These are phyloP conservation scores for Machaerirhynchus nigripectus DNA, from an alignment of 2,113 vertebrate genomes.

Conservation along the genomic window DNA sequence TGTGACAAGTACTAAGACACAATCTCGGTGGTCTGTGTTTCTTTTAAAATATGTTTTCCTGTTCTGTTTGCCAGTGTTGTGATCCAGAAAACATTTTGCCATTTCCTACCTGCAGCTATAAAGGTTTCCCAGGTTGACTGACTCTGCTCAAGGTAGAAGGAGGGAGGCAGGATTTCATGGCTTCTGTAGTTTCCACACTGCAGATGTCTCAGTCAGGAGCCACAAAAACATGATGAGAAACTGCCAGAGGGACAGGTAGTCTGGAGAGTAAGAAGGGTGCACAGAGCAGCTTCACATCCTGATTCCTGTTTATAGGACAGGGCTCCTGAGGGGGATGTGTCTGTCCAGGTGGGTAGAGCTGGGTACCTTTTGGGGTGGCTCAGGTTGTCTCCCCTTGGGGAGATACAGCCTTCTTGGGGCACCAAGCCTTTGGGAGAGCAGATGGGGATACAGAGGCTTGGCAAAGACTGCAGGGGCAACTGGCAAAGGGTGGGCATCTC, in stretches of 20 bases:
- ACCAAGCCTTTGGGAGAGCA: not conserved
- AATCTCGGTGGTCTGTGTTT: not conserved
- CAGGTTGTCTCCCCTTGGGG: rapidly evolving
- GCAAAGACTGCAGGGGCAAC: not conserved
- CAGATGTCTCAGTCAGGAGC: not conserved
- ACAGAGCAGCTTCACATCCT: not conserved
- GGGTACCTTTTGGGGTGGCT: rapidly evolving
- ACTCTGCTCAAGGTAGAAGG: rapidly evolving
- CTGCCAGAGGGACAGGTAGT: not conserved
- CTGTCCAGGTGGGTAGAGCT: not conserved
- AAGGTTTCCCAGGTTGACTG: not conserved
- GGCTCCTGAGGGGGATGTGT: not conserved
- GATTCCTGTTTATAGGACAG: not conserved
- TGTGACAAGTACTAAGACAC: not conserved
- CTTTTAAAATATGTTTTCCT: not conserved
- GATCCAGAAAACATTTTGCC: not conserved
- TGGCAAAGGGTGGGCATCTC: not conserved
- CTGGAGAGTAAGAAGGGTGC: not conserved
- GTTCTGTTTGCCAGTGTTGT: not conserved
- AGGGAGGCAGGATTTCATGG: not conserved
- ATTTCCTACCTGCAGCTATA: not conserved
- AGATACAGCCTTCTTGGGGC: not conserved
- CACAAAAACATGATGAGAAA: not conserved
- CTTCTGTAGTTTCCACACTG: not conserved
- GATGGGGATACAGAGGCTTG: not conserved